Evolutionary conservation across 2,113 vertebrate species (phyloP), one percentile per base, ranked within the genome.

Genomic region (Arothron firmamentum): DNA sequence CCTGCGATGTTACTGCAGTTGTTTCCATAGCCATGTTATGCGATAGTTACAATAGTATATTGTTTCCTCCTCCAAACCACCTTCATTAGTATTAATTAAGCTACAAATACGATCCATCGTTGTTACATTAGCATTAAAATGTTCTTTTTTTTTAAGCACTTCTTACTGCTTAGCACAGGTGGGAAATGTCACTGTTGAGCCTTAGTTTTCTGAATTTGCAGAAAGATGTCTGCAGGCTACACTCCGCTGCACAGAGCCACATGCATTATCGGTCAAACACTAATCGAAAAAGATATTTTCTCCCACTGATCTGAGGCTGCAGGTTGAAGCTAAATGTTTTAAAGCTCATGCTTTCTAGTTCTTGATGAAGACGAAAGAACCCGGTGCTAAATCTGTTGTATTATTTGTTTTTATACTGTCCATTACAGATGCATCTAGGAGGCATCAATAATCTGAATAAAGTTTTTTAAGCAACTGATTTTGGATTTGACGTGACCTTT

Each of bases 351-450:
- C 34, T 38, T 11, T 38, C 45, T 6, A 49, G 56, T 51, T 64
- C 64, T 51, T 49, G 67, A 74, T 83, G 74, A 64, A 80, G 67
- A 74, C 82, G 74, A 64, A 80, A 80, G 67, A 80, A 77, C 78
- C 71, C 75, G 83, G 86, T 88, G 84, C 86, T 87, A 80, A 82
- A 82, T 84, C 75, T 85, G 80, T 85, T 85, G 69, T 78, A 57
- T 60, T 59, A 46, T 25, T 55, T 87, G 74, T 88, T 88, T 88
- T 82, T 88, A 85, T 89, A 89, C 80, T 56, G 75, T 75, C 60
- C 51, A 63, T 77, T 79, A 76, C 79, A 80, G 79, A 76, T 75
- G 71, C 80, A 75, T 66, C 54, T 60, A 68, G 79, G 20, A 52
- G n/a, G 47, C 55, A 46, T 74, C 75, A 84, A 74, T 81, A 56